A percentile compares a stretch with the other conserved stretches of the same genome.
Conservation (phyloP, 2,888 invertebrate species). For the Calameuta pallipes region DNA sequence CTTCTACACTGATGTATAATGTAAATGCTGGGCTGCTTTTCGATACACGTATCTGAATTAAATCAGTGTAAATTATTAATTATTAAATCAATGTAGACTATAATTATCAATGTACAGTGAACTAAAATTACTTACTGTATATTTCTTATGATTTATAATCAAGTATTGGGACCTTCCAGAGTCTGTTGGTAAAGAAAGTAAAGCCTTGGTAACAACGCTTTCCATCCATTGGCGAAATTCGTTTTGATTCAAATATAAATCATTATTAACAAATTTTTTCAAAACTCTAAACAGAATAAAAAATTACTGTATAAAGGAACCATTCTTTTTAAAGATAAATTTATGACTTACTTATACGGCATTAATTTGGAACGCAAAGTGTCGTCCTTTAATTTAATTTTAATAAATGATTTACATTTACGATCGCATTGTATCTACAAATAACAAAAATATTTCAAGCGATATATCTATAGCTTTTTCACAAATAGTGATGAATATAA, state of each 20-base stretch:
- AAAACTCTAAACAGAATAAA: constrained; percentile 56
- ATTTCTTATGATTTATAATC: background rate
- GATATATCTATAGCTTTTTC: background rate
- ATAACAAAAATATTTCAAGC: background rate
- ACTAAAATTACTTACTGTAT: constrained; percentile 10
- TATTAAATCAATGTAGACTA: background rate
- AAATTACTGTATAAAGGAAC: constrained; percentile 8
- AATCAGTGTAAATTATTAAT: background rate
- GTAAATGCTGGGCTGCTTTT: constrained; percentile 72
- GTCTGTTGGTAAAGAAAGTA: constrained; percentile 32
- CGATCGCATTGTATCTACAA: background rate
- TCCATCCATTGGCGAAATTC: constrained; percentile 71
- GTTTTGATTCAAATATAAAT: constrained; percentile 67
- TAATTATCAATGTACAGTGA: background rate
- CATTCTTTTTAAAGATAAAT: background rate
- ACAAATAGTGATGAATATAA: background rate
- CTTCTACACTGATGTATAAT: constrained; percentile 61
- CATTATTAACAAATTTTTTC: constrained; percentile 65
- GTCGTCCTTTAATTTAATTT: constrained; percentile 13
- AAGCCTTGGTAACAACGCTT: constrained; percentile 65
- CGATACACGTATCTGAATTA: constrained; percentile 60
- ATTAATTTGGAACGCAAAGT: constrained; percentile 27
- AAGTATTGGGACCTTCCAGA: background rate
- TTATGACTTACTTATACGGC: constrained; percentile 26
- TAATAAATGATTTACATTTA: constrained; percentile 7